phyloP scores from a whole-genome alignment of 2,113 vertebrate species.

The Amblyornis subalaris region DNA sequence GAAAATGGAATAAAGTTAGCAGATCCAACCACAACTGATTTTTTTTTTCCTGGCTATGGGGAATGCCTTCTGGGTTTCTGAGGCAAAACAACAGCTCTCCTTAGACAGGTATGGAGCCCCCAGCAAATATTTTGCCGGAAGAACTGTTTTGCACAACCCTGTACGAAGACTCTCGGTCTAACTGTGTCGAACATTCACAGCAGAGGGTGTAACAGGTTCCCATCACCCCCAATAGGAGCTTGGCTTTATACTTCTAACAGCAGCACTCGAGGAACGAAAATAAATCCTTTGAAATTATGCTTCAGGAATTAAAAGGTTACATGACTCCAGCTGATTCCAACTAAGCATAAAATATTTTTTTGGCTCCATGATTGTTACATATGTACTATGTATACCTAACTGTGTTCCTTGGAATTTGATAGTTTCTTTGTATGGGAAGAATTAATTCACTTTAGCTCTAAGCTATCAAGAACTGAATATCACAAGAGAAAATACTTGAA shows the following conservation, averaged over 20 bases:
- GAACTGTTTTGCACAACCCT: not conserved
- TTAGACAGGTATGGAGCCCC: not conserved
- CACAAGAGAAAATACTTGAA: constrained; percentile 57
- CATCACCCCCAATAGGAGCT: rapidly evolving
- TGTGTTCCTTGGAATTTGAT: constrained; percentile 51
- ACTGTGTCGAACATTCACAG: not conserved
- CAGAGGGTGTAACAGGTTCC: not conserved
- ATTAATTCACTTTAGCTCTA: constrained; percentile 64
- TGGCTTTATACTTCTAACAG: not conserved
- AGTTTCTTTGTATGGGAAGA: constrained; percentile 53
- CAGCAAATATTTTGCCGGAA: not conserved
- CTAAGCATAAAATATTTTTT: constrained; percentile 6
- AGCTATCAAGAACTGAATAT: constrained; percentile 47
- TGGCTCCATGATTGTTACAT: not conserved
- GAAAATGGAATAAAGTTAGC: not conserved
- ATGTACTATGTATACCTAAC: not conserved
- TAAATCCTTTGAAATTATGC: not conserved
- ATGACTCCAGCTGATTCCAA: not conserved
- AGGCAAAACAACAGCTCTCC: not conserved
- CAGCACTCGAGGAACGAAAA: not conserved
- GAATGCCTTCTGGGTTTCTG: not conserved
- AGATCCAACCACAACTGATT: not conserved
- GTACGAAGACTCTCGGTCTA: not conserved
- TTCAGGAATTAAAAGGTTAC: constrained; percentile 4
- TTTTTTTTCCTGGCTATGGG: not conserved